Conservation (phyloP, 2,113 vertebrate genomes). For the Neogale vison region DNA sequence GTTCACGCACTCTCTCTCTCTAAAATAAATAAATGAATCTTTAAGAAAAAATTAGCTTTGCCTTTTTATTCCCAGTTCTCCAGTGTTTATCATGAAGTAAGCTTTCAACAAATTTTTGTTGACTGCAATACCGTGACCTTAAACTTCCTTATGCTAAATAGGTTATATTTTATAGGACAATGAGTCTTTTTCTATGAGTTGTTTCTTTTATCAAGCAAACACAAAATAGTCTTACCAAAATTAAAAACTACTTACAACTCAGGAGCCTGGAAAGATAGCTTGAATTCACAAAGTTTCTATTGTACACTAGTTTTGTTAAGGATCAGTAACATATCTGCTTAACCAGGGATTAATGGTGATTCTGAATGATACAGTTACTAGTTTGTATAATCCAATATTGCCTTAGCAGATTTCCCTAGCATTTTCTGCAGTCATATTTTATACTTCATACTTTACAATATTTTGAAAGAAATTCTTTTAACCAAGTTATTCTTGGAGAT, state of each 20-base stretch:
- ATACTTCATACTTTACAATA: background rate
- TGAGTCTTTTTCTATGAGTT: background rate
- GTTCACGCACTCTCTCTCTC: background rate
- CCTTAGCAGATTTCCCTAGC: background rate
- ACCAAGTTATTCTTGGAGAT: background rate
- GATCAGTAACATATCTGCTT: background rate
- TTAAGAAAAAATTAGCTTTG: background rate
- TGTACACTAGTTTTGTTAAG: background rate
- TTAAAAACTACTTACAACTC: background rate
- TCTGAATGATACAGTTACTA: background rate
- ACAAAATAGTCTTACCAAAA: background rate
- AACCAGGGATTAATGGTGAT: rapidly evolving
- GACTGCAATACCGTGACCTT: background rate
- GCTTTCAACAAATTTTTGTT: background rate
- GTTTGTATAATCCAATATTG: background rate
- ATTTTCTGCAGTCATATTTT: background rate
- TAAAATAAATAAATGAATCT: background rate
- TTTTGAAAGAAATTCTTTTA: background rate
- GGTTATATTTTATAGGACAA: background rate
- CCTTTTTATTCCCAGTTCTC: background rate
- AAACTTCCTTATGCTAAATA: background rate
- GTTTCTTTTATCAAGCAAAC: background rate
- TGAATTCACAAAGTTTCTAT: background rate
- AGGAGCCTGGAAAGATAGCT: background rate
- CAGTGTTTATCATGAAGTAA: background rate